Percentiles rank a stretch among this genome's conserved stretches.
These are phyloP conservation scores for Tyrophagus putrescentiae DNA, from an alignment of 1,140 invertebrate species.

Conservation along the genomic window DNA sequence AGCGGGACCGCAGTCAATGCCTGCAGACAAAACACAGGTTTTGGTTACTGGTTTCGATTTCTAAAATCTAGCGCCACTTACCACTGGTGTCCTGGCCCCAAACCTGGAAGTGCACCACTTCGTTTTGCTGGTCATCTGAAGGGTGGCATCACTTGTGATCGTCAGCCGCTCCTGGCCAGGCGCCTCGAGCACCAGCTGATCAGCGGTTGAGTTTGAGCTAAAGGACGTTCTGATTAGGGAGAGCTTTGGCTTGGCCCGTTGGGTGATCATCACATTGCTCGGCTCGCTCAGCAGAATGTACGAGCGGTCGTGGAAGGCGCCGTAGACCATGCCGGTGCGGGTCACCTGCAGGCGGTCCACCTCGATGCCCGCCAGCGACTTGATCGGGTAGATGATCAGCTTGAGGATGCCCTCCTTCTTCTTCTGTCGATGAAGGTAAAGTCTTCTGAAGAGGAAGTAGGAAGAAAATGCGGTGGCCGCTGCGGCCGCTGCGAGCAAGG, in stretches of 20 bases:
- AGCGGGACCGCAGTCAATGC: conserved; percentile 21
- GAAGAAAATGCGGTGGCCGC: too few relatives aligned
- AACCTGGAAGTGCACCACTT: not conserved
- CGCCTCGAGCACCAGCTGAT: conserved; percentile 1
- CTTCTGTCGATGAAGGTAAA: too few relatives aligned
- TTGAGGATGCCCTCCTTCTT: too few relatives aligned
- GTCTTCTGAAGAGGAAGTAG: too few relatives aligned
- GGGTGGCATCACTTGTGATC: not conserved
- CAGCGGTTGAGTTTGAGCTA: too few relatives aligned
- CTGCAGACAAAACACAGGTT: not conserved
- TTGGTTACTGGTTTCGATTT: not conserved
- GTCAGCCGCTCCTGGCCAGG: not conserved
- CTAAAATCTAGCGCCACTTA: not conserved
- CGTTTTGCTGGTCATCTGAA: not conserved
- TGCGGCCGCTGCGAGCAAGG: too few relatives aligned
- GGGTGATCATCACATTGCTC: conserved; percentile 6
- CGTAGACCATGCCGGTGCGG: not conserved
- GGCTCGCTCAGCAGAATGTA: not conserved
- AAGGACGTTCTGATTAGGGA: not conserved
- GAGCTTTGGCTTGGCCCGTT: conserved; percentile 5
- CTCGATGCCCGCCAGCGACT: conserved; percentile 13
- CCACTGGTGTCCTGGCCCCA: not conserved
- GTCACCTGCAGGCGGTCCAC: not conserved
- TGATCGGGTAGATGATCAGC: conserved; percentile 19
- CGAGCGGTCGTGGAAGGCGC: not conserved